Conservation (phyloP, 2,113 vertebrate species). For the Arothron firmamentum region DNA sequence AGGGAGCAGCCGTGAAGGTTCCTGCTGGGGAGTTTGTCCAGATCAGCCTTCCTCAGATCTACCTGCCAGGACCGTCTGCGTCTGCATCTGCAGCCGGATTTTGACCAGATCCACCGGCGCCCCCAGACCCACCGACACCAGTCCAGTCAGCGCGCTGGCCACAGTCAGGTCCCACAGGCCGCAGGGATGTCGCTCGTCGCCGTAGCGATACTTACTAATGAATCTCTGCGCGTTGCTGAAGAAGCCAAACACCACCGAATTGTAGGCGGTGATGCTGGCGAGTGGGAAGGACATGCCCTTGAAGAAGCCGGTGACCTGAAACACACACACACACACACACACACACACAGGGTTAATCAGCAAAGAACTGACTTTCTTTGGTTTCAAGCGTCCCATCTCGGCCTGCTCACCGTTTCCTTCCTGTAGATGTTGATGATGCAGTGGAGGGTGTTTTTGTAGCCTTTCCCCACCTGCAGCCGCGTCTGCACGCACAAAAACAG, state of each 20-base stretch:
- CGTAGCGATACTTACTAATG: conserved; percentile 77
- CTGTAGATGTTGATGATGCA: conserved; percentile 85
- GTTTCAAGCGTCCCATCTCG: no score
- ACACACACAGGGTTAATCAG: no score
- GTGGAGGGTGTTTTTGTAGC: conserved; percentile 80
- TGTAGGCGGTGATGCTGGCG: conserved; percentile 87
- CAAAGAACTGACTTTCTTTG: no score
- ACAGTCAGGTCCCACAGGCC: conserved; percentile 76
- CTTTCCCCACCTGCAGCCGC: conserved; percentile 86
- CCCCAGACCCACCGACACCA: conserved; percentile 84
- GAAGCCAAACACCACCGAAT: conserved; percentile 89
- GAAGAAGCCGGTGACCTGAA: conserved; percentile 87
- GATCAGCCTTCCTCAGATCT: not conserved
- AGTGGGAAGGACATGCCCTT: conserved; percentile 98
- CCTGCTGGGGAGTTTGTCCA: no score
- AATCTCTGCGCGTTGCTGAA: conserved; percentile 85
- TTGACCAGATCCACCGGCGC: conserved; percentile 91
- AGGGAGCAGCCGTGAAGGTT: not conserved
- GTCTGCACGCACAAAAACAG: conserved; percentile 70
- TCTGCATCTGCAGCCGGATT: conserved; percentile 96
- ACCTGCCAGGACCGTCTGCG: conserved; percentile 78
- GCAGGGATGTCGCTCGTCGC: conserved; percentile 29
- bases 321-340: not conserved
- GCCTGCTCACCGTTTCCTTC: conserved; percentile 89
- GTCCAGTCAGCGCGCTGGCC: conserved; percentile 83